phyloP scores from a whole-genome alignment of 2,888 invertebrate species.

The Onthophagus sagittarius region DNA sequence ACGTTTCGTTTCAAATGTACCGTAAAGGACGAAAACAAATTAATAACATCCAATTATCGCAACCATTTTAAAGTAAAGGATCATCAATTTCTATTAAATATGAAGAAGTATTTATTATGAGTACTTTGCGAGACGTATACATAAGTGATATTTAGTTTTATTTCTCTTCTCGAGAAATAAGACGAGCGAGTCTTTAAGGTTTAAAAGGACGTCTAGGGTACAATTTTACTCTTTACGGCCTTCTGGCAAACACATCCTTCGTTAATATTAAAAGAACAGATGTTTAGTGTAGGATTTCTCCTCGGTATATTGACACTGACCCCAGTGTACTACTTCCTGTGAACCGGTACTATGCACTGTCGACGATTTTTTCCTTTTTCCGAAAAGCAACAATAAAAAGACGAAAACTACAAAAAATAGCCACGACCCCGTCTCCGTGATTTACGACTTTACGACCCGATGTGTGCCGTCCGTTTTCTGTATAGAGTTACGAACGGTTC shows the following conservation, averaged over 20 bases:
- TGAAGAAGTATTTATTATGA: background rate
- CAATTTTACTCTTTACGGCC: background rate
- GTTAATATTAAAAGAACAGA: background rate
- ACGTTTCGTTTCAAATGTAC: too few relatives aligned
- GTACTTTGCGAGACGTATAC: background rate
- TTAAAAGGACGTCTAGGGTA: background rate
- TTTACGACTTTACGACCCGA: background rate
- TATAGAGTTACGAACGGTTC: background rate
- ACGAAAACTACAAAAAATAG: background rate
- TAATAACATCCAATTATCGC: background rate
- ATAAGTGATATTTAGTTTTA: background rate
- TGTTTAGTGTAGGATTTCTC: background rate
- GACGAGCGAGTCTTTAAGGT: background rate
- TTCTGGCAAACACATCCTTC: background rate
- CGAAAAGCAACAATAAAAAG: background rate
- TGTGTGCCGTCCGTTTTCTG: background rate
- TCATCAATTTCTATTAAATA: background rate
- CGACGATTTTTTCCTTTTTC: background rate
- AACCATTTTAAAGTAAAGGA: background rate
- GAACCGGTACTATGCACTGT: background rate
- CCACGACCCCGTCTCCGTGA: background rate
- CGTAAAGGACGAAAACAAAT: background rate
- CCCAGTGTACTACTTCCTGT: background rate
- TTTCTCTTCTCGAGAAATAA: background rate
- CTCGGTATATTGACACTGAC: background rate